Percentiles rank a stretch among this genome's conserved stretches.
Evolutionary conservation across 1,140 invertebrate genomes (phyloP).

Genomic region (Campodea augens): DNA sequence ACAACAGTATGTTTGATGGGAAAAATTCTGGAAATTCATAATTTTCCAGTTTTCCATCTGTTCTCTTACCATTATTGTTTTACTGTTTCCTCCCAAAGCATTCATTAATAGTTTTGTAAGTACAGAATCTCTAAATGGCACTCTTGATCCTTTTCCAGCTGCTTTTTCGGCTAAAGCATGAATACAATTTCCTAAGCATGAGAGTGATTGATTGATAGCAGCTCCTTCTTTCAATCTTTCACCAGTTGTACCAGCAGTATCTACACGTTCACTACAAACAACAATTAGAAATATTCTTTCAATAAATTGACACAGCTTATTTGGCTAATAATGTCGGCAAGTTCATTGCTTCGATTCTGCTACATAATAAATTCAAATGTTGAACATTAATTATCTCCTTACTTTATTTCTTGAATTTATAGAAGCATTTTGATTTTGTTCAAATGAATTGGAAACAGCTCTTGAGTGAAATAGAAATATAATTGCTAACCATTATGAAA

Average conservation of each 20-base stretch:
- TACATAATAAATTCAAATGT: no score
- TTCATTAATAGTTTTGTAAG: constrained; percentile 42
- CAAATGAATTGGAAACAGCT: no score
- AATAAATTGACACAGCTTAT: background rate
- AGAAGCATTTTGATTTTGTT: no score
- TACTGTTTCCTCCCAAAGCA: constrained; percentile 43
- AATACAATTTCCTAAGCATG: constrained; percentile 38
- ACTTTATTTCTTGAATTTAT: no score
- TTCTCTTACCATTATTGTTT: constrained; percentile 39
- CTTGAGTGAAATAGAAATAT: no score
- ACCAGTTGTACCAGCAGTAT: constrained; percentile 35
- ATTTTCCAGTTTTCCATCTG: no score
- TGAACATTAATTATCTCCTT: no score
- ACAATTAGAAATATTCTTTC: constrained; percentile 4
- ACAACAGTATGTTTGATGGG: no score
- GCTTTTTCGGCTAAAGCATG: constrained; percentile 29
- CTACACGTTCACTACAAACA: constrained; percentile 33
- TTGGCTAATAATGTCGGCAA: background rate
- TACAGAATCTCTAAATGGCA: constrained; percentile 41
- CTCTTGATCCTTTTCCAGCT: constrained; percentile 18
- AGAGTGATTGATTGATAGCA: constrained; percentile 42
- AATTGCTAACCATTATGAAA: no score
- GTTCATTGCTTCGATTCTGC: no score
- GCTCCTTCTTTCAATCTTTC: constrained; percentile 43
- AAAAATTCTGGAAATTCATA: no score